Evolutionary conservation across 2,797 vertebrate species (phyloP).

Genomic region (Enteromius afrohamiltoni): DNA sequence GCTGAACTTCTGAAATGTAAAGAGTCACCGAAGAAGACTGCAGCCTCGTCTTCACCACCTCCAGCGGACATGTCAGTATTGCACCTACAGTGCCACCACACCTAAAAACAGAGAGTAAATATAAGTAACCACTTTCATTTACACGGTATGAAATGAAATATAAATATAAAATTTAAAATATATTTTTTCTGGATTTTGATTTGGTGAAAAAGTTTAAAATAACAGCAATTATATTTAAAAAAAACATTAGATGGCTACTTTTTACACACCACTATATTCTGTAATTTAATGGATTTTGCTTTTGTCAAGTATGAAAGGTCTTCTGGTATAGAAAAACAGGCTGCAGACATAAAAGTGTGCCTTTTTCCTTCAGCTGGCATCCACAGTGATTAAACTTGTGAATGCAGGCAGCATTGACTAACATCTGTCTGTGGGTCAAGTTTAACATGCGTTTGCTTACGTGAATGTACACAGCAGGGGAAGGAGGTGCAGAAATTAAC

Average conservation of each 20-base stretch:
- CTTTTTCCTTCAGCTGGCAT: neutral
- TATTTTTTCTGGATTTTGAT: neutral
- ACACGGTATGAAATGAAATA: neutral
- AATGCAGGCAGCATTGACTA: constrained; percentile 1
- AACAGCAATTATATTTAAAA: neutral
- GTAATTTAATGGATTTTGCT: neutral
- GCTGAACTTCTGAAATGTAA: constrained; percentile 95
- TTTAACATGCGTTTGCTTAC: constrained; percentile 16
- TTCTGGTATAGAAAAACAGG: neutral
- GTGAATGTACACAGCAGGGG: neutral
- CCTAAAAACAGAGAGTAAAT: constrained; percentile 69
- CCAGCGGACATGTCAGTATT: constrained; percentile 97
- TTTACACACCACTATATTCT: neutral
- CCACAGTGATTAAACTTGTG: neutral
- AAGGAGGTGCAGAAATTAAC: neutral
- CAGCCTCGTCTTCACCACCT: constrained; percentile 97
- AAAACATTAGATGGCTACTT: neutral
- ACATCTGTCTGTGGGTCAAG: constrained; percentile 38
- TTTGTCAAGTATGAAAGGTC: neutral
- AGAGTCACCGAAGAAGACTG: constrained; percentile 95
- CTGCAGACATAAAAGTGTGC: neutral
- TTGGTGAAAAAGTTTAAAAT: neutral
- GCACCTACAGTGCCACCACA: constrained; percentile 98
- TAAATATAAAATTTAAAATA: neutral
- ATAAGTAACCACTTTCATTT: neutral